Percentiles rank a stretch among this genome's conserved stretches.
Conservation (phyloP, 2,113 vertebrate species). For the Coptodon rendalli region DNA sequence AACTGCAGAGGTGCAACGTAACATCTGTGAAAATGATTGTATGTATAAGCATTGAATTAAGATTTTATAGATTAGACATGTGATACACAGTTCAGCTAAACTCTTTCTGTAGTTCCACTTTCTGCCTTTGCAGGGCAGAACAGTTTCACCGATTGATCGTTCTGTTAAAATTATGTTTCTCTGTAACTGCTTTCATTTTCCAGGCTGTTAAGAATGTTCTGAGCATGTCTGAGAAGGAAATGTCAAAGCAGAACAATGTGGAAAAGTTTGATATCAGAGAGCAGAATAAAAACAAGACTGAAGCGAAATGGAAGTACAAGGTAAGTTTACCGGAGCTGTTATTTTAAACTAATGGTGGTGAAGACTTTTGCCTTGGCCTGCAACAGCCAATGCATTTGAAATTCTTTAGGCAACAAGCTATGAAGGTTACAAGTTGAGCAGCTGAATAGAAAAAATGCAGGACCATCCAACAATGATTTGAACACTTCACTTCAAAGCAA, state of each 20-base stretch:
- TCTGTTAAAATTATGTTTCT: background rate
- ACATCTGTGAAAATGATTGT: background rate
- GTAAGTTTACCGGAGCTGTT: slow-evolving; percentile 59
- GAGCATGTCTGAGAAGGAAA: slow-evolving; percentile 82
- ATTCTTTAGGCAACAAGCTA: background rate
- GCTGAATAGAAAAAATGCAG: background rate
- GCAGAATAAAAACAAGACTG: slow-evolving; percentile 93
- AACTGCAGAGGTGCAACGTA: background rate
- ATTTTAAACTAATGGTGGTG: background rate
- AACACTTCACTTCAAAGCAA: slow-evolving; percentile 58
- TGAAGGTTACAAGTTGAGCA: slow-evolving; percentile 8
- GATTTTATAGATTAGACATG: background rate
- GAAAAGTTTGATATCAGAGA: slow-evolving; percentile 92
- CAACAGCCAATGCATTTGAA: background rate
- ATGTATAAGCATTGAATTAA: background rate
- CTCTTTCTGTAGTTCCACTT: background rate
- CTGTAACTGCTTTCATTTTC: background rate
- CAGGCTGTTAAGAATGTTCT: slow-evolving; percentile 86
- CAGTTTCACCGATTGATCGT: background rate
- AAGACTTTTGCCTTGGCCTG: background rate
- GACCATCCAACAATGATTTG: slow-evolving; percentile 41
- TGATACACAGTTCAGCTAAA: background rate
- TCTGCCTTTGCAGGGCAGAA: background rate
- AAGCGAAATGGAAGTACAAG: slow-evolving; percentile 99
- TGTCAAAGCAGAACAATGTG: slow-evolving; percentile 81